A percentile compares a stretch with the other conserved stretches of the same genome.
These are phyloP conservation scores for Muscina levida DNA, from an alignment of 2,888 invertebrate genomes.

Conservation along the genomic window DNA sequence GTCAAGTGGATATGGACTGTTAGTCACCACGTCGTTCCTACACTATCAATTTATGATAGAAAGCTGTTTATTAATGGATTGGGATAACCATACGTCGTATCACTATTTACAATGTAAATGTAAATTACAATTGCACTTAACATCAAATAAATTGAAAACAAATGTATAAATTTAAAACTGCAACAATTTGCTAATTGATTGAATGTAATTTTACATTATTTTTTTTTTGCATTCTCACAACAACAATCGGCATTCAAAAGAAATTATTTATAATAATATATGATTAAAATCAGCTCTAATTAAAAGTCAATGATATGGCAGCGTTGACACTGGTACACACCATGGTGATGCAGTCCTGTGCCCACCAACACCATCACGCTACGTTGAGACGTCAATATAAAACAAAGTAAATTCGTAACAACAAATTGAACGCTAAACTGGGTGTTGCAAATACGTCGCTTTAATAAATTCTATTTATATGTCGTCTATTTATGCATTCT, in stretches of 20 bases:
- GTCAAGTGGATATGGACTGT: neutral
- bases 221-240: neutral
- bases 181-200: slow-evolving; percentile 8
- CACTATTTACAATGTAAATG: slow-evolving; percentile 8
- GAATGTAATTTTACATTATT: neutral
- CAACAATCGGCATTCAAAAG: neutral
- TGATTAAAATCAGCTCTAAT: slow-evolving; percentile 47
- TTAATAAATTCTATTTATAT: slow-evolving; percentile 23
- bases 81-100: neutral
- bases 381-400: no score
- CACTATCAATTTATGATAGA: neutral
- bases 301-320: slow-evolving; percentile 30
- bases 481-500: no score
- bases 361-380: no score
- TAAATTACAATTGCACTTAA: neutral
- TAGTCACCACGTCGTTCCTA: neutral
- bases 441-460: slow-evolving; percentile 53
- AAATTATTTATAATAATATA: slow-evolving; percentile 23
- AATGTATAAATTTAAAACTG: slow-evolving; percentile 5
- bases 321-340: neutral
- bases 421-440: slow-evolving; percentile 18
- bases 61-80: neutral
- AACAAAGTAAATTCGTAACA: slow-evolving; percentile 1
- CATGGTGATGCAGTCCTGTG: no score
- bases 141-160: slow-evolving; percentile 6